Conservation (phyloP, 2,888 invertebrate genomes). For the Sericinus montela region DNA sequence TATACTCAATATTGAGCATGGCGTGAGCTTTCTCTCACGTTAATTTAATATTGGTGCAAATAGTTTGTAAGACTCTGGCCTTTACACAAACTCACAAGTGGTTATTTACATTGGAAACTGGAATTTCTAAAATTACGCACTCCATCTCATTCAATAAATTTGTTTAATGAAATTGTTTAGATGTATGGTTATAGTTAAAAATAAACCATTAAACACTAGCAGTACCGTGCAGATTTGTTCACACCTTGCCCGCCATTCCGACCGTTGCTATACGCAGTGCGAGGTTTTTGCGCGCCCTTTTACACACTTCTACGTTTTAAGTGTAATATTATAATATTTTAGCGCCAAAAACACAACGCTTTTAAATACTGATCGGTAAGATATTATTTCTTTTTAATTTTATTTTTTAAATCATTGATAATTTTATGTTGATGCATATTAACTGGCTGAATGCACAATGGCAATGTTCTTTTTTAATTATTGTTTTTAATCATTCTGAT, state of each 20-base stretch:
- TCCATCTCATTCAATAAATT: constrained; percentile 8
- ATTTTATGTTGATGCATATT: neutral
- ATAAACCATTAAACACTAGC: constrained; percentile 56
- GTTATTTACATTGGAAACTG: neutral
- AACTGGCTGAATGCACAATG: neutral
- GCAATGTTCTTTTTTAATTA: neutral
- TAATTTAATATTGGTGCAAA: too few relatives aligned
- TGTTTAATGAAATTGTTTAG: constrained; percentile 12
- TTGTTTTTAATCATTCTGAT: neutral
- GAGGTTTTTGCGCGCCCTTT: constrained; percentile 48
- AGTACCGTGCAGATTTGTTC: constrained; percentile 42
- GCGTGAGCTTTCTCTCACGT: too few relatives aligned
- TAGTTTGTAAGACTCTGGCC: too few relatives aligned
- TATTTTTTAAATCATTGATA: neutral
- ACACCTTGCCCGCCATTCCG: constrained; percentile 56
- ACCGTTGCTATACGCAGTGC: constrained; percentile 50
- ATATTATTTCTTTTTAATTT: neutral
- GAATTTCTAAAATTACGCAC: constrained; percentile 10
- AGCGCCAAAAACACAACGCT: neutral
- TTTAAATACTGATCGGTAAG: constrained; percentile 6
- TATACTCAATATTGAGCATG: too few relatives aligned
- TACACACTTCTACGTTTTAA: constrained; percentile 27
- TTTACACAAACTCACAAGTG: neutral
- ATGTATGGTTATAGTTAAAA: constrained; percentile 36
- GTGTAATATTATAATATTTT: neutral